Conservation (phyloP, 37 sponge, comb jelly and placozoan species). For the Hormiphora californensis region DNA sequence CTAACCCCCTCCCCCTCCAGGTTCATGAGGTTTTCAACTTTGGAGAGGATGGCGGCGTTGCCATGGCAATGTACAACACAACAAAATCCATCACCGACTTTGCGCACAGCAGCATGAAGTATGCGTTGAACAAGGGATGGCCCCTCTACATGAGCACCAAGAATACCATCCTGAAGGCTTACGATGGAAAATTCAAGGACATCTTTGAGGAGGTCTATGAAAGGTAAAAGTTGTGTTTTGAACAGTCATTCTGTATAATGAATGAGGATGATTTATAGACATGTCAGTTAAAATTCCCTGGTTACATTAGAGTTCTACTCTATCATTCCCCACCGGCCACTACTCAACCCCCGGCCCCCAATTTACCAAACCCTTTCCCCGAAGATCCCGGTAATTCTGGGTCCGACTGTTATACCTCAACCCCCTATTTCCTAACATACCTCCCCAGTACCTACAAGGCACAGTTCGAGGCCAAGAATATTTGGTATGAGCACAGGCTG, state of each 20-base stretch:
- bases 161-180: slow-evolving; percentile 90
- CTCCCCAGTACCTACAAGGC: slow-evolving; percentile 76
- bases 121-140: slow-evolving; percentile 78
- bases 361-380: too few relatives aligned
- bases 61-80: slow-evolving; percentile 96
- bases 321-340: too few relatives aligned
- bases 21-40: slow-evolving; percentile 69
- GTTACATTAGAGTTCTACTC: too few relatives aligned
- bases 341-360: too few relatives aligned
- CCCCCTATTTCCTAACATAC: too few relatives aligned
- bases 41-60: slow-evolving; percentile 77
- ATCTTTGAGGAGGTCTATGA: slow-evolving; percentile 88
- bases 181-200: slow-evolving; percentile 94
- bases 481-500: slow-evolving; percentile 95
- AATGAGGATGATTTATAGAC: neutral
- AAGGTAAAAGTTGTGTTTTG: slow-evolving; percentile 57
- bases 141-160: slow-evolving; percentile 93
- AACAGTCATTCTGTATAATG: neutral
- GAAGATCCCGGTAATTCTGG: too few relatives aligned
- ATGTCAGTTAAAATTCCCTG: too few relatives aligned
- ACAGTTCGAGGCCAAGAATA: slow-evolving; percentile 71
- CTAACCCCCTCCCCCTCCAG: neutral
- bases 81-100: slow-evolving; percentile 88
- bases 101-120: slow-evolving; percentile 85
- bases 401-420: too few relatives aligned